phyloP scores from a whole-genome alignment of 2,797 vertebrate genomes.

The Phoebastria nigripes region DNA sequence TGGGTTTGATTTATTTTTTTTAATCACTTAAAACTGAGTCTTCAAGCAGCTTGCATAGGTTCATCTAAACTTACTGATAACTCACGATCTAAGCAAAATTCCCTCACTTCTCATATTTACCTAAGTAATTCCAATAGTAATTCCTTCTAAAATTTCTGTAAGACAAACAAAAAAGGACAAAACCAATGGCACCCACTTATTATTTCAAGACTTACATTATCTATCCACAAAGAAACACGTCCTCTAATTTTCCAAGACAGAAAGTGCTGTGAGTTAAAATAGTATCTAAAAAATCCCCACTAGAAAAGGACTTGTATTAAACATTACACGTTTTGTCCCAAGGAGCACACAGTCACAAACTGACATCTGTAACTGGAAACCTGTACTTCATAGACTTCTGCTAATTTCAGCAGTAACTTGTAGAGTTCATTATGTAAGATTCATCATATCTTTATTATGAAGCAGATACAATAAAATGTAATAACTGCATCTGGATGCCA shows the following conservation, averaged over 20 bases:
- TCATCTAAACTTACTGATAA: not conserved
- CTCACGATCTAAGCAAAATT: too few relatives aligned
- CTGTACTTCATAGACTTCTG: not conserved
- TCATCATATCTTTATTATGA: not conserved
- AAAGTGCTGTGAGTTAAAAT: not conserved
- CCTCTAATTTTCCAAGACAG: not conserved
- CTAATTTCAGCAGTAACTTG: not conserved
- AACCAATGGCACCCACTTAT: not conserved
- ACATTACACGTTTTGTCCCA: not conserved
- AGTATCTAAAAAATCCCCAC: not conserved
- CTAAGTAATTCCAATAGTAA: not conserved
- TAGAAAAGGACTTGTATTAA: not conserved
- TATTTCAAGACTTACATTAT: not conserved
- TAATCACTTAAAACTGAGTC: not conserved
- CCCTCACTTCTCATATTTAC: not conserved
- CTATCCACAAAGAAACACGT: not conserved
- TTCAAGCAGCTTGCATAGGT: not conserved
- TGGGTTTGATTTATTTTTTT: not conserved
- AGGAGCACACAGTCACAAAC: not conserved
- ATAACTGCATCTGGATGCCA: not conserved
- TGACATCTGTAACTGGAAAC: not conserved
- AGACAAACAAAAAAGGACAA: not conserved
- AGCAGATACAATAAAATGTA: not conserved
- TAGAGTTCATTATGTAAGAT: not conserved
- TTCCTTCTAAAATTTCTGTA: not conserved